Base-by-base conservation (phyloP, 1,140 invertebrate genomes). In the Drusus annulatus region DNA sequence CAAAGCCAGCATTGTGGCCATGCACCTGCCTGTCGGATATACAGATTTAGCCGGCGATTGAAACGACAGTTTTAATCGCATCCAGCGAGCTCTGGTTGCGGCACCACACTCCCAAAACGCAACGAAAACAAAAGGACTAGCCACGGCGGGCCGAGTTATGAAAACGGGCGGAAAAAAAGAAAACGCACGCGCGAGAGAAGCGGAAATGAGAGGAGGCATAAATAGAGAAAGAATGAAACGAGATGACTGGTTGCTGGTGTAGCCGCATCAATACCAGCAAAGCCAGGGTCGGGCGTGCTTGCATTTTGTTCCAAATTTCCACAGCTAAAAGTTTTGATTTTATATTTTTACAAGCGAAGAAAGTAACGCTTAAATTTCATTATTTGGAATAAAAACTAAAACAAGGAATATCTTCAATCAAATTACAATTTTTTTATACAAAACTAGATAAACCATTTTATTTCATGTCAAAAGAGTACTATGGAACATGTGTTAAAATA, bases 171-270 rank as follows among this genome's bases (percentile, higher is more conserved):
- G 69, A 65, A 79, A 79, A 36, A 79, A 79, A 74, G 68, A 71
- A 78, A 28, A 78, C 51, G 52, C 36, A 45, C 68, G 36, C 65
- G 25, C 69, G 50, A 78, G 50, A 63, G 76, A 75, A 79, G 58
- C 78, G 78, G 78, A 79, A 79, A 79, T 74, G 78, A 60, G 68
- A 79, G 68, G 65, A 25, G 78, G 63, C 69, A 52, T 28, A 79
- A 79, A 79, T 79, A 79, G 78, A 79, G 78, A 73, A 79, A 54
- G 51, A 68, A 78, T 68, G 58, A 50, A 78, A 51, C 62, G 63
- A 65, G 75, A 50, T 75, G 56, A 75, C 52, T 31, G 73, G 28
- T 50, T 71, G 45, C 68, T 21, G 16, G 17, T 63, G 1, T n/a
- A 0, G 62, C 62, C 25, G 62, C n/a, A 4, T 21, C 25, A 25